Conservation (phyloP, 2,888 invertebrate genomes). For the Archips crataeganus region DNA sequence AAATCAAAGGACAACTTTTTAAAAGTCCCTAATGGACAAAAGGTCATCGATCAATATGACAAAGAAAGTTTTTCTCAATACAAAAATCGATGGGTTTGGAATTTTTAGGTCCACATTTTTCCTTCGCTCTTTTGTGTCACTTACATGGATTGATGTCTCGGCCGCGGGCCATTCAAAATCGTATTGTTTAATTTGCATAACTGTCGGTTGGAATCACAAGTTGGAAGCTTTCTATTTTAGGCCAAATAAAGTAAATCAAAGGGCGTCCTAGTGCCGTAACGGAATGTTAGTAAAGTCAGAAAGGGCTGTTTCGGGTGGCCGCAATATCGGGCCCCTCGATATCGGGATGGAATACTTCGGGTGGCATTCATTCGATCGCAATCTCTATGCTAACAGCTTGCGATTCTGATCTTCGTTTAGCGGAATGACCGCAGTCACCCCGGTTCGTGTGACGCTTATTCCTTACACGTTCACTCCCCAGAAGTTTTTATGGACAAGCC, state of each 20-base stretch:
- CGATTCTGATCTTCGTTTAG: conserved; percentile 86
- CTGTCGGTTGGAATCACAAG: conserved; percentile 9
- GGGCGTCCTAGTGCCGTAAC: conserved; percentile 68
- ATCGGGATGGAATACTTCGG: conserved; percentile 81
- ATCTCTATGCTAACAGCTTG: conserved; percentile 86
- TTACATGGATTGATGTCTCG: conserved; percentile 54
- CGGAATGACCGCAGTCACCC: conserved; percentile 85
- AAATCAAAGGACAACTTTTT: conserved; percentile 82
- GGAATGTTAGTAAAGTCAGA: conserved; percentile 76
- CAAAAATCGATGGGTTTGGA: conserved; percentile 73
- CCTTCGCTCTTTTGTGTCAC: conserved; percentile 63
- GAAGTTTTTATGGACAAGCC: conserved; percentile 80
- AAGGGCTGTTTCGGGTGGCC: conserved; percentile 77
- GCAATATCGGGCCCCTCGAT: conserved; percentile 82
- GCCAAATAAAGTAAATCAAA: conserved; percentile 72
- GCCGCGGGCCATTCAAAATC: conserved; percentile 36
- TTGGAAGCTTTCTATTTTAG: conserved; percentile 55
- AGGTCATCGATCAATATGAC: conserved; percentile 82
- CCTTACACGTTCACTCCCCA: conserved; percentile 82
- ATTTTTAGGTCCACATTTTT: conserved; percentile 68
- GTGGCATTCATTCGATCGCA: conserved; percentile 84
- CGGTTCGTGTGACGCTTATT: conserved; percentile 80
- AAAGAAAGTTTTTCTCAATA: conserved; percentile 78
- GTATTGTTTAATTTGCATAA: conserved; percentile 42
- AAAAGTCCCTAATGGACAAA: conserved; percentile 82